Percentiles rank a stretch among this genome's conserved stretches.
Evolutionary conservation across 2,113 vertebrate species (phyloP).

Genomic region (Gavialis gangeticus): DNA sequence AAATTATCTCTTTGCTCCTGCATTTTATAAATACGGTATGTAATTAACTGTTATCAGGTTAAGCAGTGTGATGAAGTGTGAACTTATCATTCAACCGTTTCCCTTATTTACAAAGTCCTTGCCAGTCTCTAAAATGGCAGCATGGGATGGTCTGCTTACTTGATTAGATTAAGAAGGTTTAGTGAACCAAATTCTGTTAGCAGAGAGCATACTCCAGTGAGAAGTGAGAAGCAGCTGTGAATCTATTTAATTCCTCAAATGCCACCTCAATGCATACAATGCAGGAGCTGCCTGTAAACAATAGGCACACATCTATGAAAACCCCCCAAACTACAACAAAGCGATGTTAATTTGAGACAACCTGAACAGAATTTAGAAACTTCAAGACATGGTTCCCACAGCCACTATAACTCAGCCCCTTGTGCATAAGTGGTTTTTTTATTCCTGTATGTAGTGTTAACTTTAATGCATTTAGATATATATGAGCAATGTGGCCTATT

Average conservation of each 20-base stretch:
- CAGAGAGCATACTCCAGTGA: conserved; percentile 36
- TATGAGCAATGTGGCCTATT: neutral
- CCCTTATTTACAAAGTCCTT: conserved; percentile 77
- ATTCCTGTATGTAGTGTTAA: neutral
- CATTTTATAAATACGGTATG: conserved; percentile 69
- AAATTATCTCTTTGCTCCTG: conserved; percentile 49
- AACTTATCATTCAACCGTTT: conserved; percentile 79
- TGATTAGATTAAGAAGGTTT: conserved; percentile 62
- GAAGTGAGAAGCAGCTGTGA: neutral
- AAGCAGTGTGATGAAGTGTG: conserved; percentile 79
- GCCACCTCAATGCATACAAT: neutral
- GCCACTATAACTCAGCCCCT: neutral
- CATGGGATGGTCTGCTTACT: conserved; percentile 69
- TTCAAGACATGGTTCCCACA: neutral
- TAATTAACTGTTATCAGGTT: conserved; percentile 77
- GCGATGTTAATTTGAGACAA: neutral
- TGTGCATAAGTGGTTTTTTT: neutral
- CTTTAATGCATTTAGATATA: neutral
- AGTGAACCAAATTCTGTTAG: conserved; percentile 41
- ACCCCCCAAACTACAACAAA: neutral
- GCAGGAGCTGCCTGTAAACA: neutral
- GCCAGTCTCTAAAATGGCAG: conserved; percentile 48
- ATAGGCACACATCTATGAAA: neutral
- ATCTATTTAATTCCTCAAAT: neutral
- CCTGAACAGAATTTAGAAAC: neutral